Conservation (phyloP, 2,888 invertebrate genomes). For the Ochropleura plecta region DNA sequence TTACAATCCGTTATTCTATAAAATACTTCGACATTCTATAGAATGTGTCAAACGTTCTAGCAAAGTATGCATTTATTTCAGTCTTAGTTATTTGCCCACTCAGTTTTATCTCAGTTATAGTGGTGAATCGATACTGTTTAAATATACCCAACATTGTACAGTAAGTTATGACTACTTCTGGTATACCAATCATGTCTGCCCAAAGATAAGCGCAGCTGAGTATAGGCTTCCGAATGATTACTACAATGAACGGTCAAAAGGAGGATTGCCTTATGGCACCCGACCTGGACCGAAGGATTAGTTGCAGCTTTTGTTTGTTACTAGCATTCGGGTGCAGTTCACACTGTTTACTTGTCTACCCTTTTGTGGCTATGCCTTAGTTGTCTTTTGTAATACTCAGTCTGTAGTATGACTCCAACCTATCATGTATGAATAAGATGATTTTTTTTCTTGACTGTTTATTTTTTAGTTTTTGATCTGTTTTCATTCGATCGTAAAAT, state of each 20-base stretch:
- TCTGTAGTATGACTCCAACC: not conserved
- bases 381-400: not conserved
- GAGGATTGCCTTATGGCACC: constrained; percentile 8
- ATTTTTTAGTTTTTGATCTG: too few species aligned
- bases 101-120: not conserved
- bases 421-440: not conserved
- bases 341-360: not conserved
- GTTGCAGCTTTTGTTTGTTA: constrained; percentile 20
- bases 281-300: constrained; percentile 9
- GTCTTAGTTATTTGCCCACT: too few species aligned
- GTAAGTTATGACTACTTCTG: not conserved
- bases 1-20: too few species aligned
- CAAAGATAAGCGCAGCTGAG: not conserved
- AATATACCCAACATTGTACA: not conserved
- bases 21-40: too few species aligned
- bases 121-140: not conserved
- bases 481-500: not conserved
- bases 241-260: constrained; percentile 20
- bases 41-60: too few species aligned
- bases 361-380: constrained; percentile 5
- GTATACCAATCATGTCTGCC: too few species aligned
- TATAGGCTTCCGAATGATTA: not conserved
- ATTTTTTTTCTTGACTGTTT: not conserved
- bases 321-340: not conserved
- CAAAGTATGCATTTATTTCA: too few species aligned